Conservation (phyloP, 2,797 vertebrate species). For the Amblyraja radiata region DNA sequence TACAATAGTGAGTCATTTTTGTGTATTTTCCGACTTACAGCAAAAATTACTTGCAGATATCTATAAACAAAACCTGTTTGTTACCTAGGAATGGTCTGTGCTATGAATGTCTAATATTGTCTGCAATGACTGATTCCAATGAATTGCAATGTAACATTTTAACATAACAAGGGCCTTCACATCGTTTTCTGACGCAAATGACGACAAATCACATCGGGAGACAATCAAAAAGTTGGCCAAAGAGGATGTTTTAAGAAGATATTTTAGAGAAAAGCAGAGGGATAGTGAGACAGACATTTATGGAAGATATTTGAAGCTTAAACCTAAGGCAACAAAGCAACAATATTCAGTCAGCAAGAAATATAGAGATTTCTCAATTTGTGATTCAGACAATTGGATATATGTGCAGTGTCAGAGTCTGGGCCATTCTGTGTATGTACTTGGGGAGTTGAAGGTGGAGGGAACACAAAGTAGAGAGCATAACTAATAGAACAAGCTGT, state of each 20-base stretch:
- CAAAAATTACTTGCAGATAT: too few relatives aligned
- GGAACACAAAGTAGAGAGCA: too few relatives aligned
- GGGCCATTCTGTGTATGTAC: too few relatives aligned
- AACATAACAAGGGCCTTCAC: neutral
- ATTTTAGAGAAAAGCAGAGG: neutral
- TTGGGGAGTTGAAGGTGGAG: too few relatives aligned
- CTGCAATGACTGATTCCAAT: neutral
- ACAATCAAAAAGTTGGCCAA: neutral
- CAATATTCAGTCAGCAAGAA: neutral
- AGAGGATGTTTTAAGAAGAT: neutral
- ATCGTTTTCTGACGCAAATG: neutral
- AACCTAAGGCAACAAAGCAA: neutral
- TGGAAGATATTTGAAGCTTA: neutral
- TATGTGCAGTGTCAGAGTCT: too few relatives aligned
- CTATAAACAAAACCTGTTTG: too few relatives aligned
- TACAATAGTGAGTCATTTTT: too few relatives aligned
- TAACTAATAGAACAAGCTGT: neutral
- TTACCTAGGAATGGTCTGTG: too few relatives aligned
- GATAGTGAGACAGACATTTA: neutral
- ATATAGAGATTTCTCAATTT: neutral
- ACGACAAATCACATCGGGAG: too few relatives aligned
- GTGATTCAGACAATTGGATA: too few relatives aligned
- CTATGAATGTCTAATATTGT: neutral
- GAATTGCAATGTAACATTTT: neutral
- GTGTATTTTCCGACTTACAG: too few relatives aligned